Percentiles rank a stretch among this genome's conserved stretches.
Evolutionary conservation across 2,888 invertebrate genomes (phyloP).

Genomic region (Formica aserva): DNA sequence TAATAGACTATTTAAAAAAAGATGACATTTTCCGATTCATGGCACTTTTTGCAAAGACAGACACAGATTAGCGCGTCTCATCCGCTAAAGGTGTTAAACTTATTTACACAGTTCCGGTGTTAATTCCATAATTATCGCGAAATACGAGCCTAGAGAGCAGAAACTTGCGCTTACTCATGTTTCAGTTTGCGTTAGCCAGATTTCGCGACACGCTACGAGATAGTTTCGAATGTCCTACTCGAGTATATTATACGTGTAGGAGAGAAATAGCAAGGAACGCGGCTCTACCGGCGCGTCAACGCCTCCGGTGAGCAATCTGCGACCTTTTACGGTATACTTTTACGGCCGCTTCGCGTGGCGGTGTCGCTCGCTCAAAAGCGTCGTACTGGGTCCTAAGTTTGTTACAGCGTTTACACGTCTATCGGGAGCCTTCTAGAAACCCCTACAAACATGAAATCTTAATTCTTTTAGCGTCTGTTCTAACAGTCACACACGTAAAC

Average conservation of each 20-base stretch:
- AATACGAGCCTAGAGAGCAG: slow-evolving; percentile 34
- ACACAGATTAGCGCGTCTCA: slow-evolving; percentile 3
- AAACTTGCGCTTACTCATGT: slow-evolving; percentile 38
- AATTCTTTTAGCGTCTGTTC: background rate
- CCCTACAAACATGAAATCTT: background rate
- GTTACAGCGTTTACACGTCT: slow-evolving; percentile 37
- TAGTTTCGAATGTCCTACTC: slow-evolving; percentile 46
- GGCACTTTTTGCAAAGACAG: background rate
- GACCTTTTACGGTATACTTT: slow-evolving; percentile 56
- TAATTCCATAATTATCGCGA: slow-evolving; percentile 35
- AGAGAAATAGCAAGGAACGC: slow-evolving; percentile 26
- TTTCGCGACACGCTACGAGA: slow-evolving; percentile 41
- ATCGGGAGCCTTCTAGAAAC: slow-evolving; percentile 35
- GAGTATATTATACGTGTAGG: background rate
- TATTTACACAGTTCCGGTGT: slow-evolving; percentile 29
- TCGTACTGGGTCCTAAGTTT: slow-evolving; percentile 20
- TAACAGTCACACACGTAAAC: background rate
- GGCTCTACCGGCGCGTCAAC: slow-evolving; percentile 29
- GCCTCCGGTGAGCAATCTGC: slow-evolving; percentile 55
- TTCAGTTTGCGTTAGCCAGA: slow-evolving; percentile 53
- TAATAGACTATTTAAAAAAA: background rate
- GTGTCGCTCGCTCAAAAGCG: slow-evolving; percentile 30
- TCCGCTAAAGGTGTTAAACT: background rate
- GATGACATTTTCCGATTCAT: background rate
- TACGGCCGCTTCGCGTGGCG: slow-evolving; percentile 37